Evolutionary conservation across 2,888 invertebrate species (phyloP), one percentile per base, ranked within the genome.

Genomic region (Pristionchus fissidentatus): DNA sequence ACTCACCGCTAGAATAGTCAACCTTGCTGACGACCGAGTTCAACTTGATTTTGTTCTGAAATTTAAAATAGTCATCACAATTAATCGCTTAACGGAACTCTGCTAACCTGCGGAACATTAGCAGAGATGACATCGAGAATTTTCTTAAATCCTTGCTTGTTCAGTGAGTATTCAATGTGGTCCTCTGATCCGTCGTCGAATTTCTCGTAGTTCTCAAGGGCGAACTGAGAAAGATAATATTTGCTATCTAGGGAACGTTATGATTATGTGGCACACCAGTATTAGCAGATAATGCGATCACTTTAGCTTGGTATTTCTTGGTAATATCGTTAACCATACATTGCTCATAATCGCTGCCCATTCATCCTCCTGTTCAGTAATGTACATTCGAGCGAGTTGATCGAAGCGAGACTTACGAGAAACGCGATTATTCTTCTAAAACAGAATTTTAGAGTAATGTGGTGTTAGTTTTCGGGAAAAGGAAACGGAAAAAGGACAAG

Each of bases 111-210:
- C 15, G 79, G 79, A 41, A 79, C 57, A 38, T 55, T 38, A 0
- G 55, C 22, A 0, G 38, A 22, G 55, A 79, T 38, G 1, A 35
- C 41, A 57, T 79, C 79, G 2, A 79, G 41, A 19, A 79, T 57
- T 57, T 55, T 55, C 57, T 79, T 79, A 57, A 57, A 79, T 79
- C 79, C 79, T 13, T 29, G n/a, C n/a, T 66, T 62, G 29, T 81
- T 66, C 35, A 81, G 43, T 10, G 49, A n/a, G 32, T 62, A 66
- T 38, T 66, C 32, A 38, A 57, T 38, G 22, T 66, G 19, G 7
- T 62, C 62, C 3, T 79, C 57, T 3, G 22, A 32, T 66, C 60
- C 81, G 26, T 81, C 81, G 38, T 81, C 81, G 46, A 43, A 81
- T 29, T 26, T 57, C 1, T 26, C 29, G 62, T 46, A 66, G 46